Conservation (phyloP, 2,888 invertebrate species). For the Scotopteryx bipunctaria region DNA sequence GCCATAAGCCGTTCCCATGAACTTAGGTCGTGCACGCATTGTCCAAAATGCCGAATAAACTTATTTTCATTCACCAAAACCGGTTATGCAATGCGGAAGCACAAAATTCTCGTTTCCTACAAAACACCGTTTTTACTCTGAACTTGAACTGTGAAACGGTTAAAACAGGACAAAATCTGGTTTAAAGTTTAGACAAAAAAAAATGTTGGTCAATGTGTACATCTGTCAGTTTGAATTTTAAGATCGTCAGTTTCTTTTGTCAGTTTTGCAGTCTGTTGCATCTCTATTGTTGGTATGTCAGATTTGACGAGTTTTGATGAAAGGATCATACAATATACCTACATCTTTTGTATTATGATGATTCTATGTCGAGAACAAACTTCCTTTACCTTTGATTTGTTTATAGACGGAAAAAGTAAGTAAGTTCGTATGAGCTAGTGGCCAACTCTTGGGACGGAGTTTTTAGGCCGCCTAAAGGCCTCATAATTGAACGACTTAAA, state of each 20-base stretch:
- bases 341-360: constrained; percentile 12
- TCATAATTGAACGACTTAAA: too few relatives aligned
- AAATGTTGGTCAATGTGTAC: not conserved
- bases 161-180: constrained; percentile 9
- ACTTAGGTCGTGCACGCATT: constrained; percentile 24
- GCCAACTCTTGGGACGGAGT: too few relatives aligned
- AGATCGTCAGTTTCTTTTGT: constrained; percentile 15
- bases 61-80: constrained; percentile 46
- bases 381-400: not conserved
- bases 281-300: constrained; percentile 13
- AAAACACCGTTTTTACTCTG: constrained; percentile 22
- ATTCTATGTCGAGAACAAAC: constrained; percentile 9
- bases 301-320: constrained; percentile 20
- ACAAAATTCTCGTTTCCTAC: constrained; percentile 66
- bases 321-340: constrained; percentile 4
- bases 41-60: constrained; percentile 16
- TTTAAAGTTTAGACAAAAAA: not conserved
- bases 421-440: too few relatives aligned
- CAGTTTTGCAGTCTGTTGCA: constrained; percentile 14
- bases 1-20: constrained; percentile 25
- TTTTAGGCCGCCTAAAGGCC: too few relatives aligned
- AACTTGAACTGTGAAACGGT: constrained; percentile 23
- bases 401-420: too few relatives aligned
- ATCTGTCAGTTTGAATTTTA: constrained; percentile 11
- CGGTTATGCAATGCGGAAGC: constrained; percentile 71